Base-by-base conservation (phyloP, 2,113 vertebrate genomes). In the Donacobius atricapilla region DNA sequence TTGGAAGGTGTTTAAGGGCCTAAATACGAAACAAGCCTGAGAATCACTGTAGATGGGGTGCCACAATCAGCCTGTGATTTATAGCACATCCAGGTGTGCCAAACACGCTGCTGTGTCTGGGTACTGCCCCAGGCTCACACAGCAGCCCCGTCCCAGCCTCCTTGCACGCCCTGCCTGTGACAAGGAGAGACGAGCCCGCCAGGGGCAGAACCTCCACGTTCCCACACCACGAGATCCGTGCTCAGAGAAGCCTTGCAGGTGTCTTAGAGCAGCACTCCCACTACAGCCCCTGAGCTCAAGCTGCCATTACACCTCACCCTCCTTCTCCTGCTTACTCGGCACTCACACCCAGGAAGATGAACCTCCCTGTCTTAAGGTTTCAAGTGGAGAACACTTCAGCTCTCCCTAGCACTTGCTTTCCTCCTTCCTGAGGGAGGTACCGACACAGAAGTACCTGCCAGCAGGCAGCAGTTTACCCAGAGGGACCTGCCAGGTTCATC, bases 161-260 rank as follows among this genome's bases (percentile, higher is more conserved):
- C 23, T 71, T 79, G 53, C 23, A 13, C 33, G 68, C 53, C 71
- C 45, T n/a, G 60, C 50, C n/a, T 1, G 8, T 7, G 56, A 65
- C 23, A 7, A 6, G 25, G 12, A 68, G 60, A 76, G 71, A 80
- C 77, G 58, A 81, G 50, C 63, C 42, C 70, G 37, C 15, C 56
- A 8, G 4, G 27, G 24, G 63, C 68, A 76, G 25, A 16, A 60
- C 14, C 13, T 56, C n/a, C 63, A 37, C 40, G 20, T n/a, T 53
- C 45, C 28, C 31, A n/a, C 63, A 54, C 21, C 33, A 4, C 2
- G 16, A 20, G 31, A 33, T 39, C 44, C 1, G 0, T 10, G 17
- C 69, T 78, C 72, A 57, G 48, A 71, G 48, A 54, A 58, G 15
- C 15, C 35, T 40, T 56, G 44, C 44, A 28, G 13, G 16, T 57